Percentiles rank a stretch among this genome's conserved stretches.
Evolutionary conservation across 2,797 vertebrate genomes (phyloP).

Genomic region (Galaxias olidus): DNA sequence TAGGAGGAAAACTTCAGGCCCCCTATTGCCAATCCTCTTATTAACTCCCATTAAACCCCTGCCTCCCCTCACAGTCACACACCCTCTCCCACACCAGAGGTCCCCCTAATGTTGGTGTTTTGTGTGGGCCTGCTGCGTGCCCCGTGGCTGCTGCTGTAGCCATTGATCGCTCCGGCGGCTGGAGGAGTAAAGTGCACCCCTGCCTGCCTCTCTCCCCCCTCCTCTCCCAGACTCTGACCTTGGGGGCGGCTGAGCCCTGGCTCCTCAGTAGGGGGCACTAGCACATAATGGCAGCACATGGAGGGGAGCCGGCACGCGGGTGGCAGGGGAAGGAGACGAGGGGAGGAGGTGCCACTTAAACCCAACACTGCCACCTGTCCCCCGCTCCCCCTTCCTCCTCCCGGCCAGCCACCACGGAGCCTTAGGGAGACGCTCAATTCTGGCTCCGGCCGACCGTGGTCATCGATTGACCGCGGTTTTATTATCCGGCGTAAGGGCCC

Average conservation of each 20-base stretch:
- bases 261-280: conserved; percentile 77
- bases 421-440: conserved; percentile 45
- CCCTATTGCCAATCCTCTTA: conserved; percentile 26
- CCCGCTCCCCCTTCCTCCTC: too few species aligned
- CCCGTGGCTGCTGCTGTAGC: conserved; percentile 44
- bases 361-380: conserved; percentile 62
- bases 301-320: conserved; percentile 26
- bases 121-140: conserved; percentile 52
- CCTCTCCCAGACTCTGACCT: conserved; percentile 60
- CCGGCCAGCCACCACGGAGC: conserved; percentile 5
- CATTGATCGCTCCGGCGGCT: conserved; percentile 66
- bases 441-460: conserved; percentile 37
- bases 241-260: conserved; percentile 57
- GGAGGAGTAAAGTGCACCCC: conserved; percentile 66
- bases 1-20: conserved; percentile 18
- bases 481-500: conserved; percentile 40
- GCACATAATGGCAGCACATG: conserved; percentile 73
- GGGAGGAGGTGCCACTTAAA: conserved; percentile 60
- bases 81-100: conserved; percentile 43
- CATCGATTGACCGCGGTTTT: conserved; percentile 56
- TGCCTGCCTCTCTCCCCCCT: conserved; percentile 33
- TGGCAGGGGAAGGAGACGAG: conserved; percentile 10
- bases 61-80: conserved; percentile 17
- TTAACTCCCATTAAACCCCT: conserved; percentile 55
- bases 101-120: conserved; percentile 64